Conservation (phyloP, 2,888 invertebrate species). For the Erebia palarica region DNA sequence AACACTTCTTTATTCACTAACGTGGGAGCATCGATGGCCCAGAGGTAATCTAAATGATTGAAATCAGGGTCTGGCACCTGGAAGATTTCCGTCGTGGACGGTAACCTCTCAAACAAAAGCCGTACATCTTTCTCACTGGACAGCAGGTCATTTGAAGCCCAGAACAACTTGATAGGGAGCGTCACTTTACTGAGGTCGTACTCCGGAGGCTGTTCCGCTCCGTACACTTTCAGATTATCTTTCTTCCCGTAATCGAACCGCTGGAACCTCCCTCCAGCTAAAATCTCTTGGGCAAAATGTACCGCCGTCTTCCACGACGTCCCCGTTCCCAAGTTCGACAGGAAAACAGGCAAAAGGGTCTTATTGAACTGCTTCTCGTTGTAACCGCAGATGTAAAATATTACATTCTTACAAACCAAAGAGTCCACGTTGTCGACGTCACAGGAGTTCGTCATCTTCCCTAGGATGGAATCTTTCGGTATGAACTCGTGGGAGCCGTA, state of each 20-base stretch:
- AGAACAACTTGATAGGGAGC: slow-evolving; percentile 85
- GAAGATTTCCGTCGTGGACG: slow-evolving; percentile 76
- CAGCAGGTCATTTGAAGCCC: slow-evolving; percentile 87
- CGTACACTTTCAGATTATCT: slow-evolving; percentile 82
- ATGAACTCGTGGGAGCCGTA: slow-evolving; percentile 88
- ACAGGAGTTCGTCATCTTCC: slow-evolving; percentile 83
- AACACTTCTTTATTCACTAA: slow-evolving; percentile 82
- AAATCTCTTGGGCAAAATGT: slow-evolving; percentile 85
- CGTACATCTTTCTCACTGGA: slow-evolving; percentile 85
- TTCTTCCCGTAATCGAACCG: slow-evolving; percentile 86
- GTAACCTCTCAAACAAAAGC: slow-evolving; percentile 73
- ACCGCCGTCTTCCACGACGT: slow-evolving; percentile 88
- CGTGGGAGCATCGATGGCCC: slow-evolving; percentile 83
- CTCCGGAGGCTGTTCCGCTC: slow-evolving; percentile 79
- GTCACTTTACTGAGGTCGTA: slow-evolving; percentile 84
- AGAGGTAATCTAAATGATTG: slow-evolving; percentile 88
- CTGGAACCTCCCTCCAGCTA: slow-evolving; percentile 80
- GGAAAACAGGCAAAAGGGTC: slow-evolving; percentile 85
- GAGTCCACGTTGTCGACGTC: slow-evolving; percentile 73
- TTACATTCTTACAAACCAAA: slow-evolving; percentile 85
- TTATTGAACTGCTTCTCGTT: slow-evolving; percentile 86
- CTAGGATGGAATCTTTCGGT: slow-evolving; percentile 84
- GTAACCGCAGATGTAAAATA: slow-evolving; percentile 88
- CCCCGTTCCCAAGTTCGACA: slow-evolving; percentile 88
- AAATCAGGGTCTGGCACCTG: slow-evolving; percentile 83